Conservation (phyloP, 1,140 invertebrate species). For the Drosophila sechellia region DNA sequence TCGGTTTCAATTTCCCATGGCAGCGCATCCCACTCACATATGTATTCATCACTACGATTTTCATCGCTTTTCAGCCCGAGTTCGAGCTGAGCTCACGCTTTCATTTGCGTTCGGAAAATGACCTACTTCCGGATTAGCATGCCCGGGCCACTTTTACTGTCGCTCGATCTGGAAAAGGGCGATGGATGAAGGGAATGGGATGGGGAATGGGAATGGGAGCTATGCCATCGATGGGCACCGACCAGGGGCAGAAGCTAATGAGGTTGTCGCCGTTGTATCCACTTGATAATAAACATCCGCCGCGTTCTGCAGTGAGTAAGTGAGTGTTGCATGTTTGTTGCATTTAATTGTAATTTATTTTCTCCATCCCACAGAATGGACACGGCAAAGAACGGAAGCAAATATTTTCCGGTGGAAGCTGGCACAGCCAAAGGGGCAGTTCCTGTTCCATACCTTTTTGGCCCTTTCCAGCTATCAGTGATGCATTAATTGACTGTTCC, state of each 20-base stretch:
- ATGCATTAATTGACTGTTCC: conserved; percentile 60
- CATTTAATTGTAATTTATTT: conserved; percentile 81
- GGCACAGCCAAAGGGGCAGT: conserved; percentile 35
- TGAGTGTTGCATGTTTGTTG: conserved; percentile 60
- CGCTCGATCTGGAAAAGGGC: conserved; percentile 42
- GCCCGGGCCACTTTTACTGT: conserved; percentile 65
- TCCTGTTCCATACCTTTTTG: conserved; percentile 6
- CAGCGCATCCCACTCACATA: conserved; percentile 10
- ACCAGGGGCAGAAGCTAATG: conserved; percentile 50
- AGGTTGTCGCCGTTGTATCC: conserved; percentile 51
- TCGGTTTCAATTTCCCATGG: conserved; percentile 68
- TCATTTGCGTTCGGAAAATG: conserved; percentile 79
- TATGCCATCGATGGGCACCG: conserved; percentile 6
- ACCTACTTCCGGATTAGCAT: conserved; percentile 79
- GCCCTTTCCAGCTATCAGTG: conserved; percentile 5
- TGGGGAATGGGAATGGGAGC: too few relatives aligned
- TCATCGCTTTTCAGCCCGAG: conserved; percentile 49
- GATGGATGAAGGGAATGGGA: conserved; percentile 18
- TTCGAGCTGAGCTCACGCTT: conserved; percentile 51
- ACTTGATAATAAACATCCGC: conserved; percentile 70
- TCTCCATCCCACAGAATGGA: conserved; percentile 56
- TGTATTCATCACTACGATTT: conserved; percentile 48
- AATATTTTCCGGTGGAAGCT: conserved; percentile 78
- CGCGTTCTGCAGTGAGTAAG: conserved; percentile 56
- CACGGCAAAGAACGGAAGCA: conserved; percentile 68